Percentiles rank a stretch among this genome's conserved stretches.
Evolutionary conservation across 2,888 invertebrate genomes (phyloP).

Genomic region (Tholera decimalis): DNA sequence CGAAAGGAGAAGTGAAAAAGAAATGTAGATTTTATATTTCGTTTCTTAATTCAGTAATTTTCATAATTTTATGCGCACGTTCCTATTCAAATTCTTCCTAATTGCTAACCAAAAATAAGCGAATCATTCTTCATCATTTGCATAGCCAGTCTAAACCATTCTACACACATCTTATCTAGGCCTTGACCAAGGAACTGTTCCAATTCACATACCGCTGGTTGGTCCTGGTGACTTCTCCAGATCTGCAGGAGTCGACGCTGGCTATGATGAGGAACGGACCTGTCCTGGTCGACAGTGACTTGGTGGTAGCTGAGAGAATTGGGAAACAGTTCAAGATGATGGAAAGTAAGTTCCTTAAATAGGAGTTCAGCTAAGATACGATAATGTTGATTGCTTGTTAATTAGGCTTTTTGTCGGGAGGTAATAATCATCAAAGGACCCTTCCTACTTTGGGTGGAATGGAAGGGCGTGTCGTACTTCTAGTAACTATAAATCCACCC

Average conservation of each 20-base stretch:
- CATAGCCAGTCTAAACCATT: neutral
- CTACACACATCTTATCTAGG: constrained; percentile 60
- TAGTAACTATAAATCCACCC: too few species aligned
- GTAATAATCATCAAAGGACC: too few species aligned
- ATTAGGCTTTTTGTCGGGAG: too few species aligned
- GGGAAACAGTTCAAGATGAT: constrained; percentile 65
- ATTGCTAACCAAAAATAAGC: too few species aligned
- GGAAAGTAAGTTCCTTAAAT: constrained; percentile 73
- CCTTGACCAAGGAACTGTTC: constrained; percentile 66
- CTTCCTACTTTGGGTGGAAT: too few species aligned
- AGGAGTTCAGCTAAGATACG: neutral
- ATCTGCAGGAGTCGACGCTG: constrained; percentile 42
- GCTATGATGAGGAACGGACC: constrained; percentile 65
- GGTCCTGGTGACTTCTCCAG: constrained; percentile 61
- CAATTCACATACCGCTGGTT: constrained; percentile 80
- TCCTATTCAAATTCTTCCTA: too few species aligned
- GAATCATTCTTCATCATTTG: neutral
- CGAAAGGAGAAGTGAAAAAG: too few species aligned
- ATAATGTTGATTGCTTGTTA: too few species aligned
- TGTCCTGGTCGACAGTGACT: constrained; percentile 75
- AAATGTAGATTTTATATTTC: too few species aligned
- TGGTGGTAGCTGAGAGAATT: constrained; percentile 74
- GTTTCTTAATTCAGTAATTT: too few species aligned
- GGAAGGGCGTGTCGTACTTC: too few species aligned
- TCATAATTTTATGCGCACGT: too few species aligned